Evolutionary conservation across 2,113 vertebrate genomes (phyloP), one percentile per base, ranked within the genome.

Genomic region (Theristicus caerulescens): DNA sequence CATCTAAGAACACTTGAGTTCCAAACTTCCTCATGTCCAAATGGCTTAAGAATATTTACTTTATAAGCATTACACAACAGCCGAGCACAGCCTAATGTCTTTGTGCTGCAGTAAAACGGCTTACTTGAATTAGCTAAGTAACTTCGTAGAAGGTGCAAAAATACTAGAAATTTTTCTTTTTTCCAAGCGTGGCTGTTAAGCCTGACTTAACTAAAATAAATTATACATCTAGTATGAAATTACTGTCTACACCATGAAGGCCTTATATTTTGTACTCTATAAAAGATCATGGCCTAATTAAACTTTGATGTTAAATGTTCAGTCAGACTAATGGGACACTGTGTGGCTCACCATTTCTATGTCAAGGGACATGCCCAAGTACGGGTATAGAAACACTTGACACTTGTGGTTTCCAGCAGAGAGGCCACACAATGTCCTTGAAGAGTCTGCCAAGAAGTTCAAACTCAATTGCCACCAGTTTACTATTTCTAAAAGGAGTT

Each of bases 291-390:
- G 17, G 21, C 72, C 24, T 18, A 38, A 62, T 83, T 40, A 52
- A 32, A 2, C 58, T 7, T 46, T 17, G 58, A 78, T 14, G 36
- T 19, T 13, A 69, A 58, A 17, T 1, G 18, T 47, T 85, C 67
- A 72, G 72, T 61, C 62, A 84, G 67, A 61, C 40, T 8, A 54
- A 55, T 31, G 44, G 54, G 78, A 69, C 32, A 13, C 11, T 17
- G 27, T 42, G 76, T 27, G 47, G 58, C 42, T 94, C 54, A 36
- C 40, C 71, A 54, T 76, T 87, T n/a, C 73, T 38, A 21, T 3
- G 16, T 25, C 54, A 77, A 85, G 52, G 38, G 44, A 86, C 15
- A 0, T 5, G 22, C 18, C 26, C 1, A 0, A 42, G 77, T 4
- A 22, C 58, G 72, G 11, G 7, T 17, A 27, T 1, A 7, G 34